Base-by-base conservation (phyloP, 2,888 invertebrate species). In the Saturnia japonica region DNA sequence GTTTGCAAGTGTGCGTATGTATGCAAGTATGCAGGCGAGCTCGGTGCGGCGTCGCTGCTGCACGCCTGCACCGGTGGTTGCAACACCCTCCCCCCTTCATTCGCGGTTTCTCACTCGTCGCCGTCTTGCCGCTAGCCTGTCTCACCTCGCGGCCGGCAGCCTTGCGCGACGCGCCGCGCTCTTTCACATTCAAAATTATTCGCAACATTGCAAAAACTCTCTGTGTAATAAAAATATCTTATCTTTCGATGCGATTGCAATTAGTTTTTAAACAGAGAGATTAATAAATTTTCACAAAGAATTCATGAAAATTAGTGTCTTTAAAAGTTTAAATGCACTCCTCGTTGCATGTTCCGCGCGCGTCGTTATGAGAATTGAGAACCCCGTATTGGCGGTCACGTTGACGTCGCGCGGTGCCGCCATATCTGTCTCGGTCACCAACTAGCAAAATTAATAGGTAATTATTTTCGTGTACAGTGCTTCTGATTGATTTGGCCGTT, bases 291-390 rank as follows among this genome's bases (percentile, higher is more conserved):
- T 78, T 86, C 85, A 81, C 75, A 83, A 82, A 85, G 77, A 68
- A 34, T 62, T 60, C 62, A 57, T 28, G 62, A 70, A 89, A 88
- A 86, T 87, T 85, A 85, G 90, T 91, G 89, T 88, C 88, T 92
- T 90, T 90, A 88, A 89, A 87, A 93, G 88, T 93, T 94, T 93
- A 92, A 93, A 94, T 94, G 94, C 94, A 94, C 94, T 94, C 94
- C 94, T 95, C 95, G 95, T 95, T 95, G 95, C 95, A 95, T 91
- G 88, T 93, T 95, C 96, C 95, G 95, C 96, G 96, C 96, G 96
- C 96, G 96, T 96, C 96, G 95, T 95, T 95, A 95, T 95, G 96
- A 96, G 95, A 95, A 96, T 96, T 95, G 96, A 96, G 95, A 95
- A 96, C 96, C 96, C 96, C 96, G 95, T 95, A 72, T 93, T 92